Conservation (phyloP, 1,140 invertebrate species). For the Galendromus occidentalis region DNA sequence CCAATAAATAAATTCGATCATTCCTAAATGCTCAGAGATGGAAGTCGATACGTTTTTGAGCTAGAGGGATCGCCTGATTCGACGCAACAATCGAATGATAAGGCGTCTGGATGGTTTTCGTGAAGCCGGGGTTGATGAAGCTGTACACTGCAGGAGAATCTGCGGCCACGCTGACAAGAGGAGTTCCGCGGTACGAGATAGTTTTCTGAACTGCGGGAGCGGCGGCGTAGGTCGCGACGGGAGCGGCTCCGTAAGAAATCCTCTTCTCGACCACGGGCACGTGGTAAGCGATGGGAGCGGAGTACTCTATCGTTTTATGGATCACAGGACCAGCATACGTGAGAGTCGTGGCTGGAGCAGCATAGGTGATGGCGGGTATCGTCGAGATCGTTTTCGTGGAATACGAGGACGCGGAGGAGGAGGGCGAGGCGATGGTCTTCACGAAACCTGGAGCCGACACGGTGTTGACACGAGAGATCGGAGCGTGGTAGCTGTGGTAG, state of each 20-base stretch:
- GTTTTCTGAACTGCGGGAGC: neutral
- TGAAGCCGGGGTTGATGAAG: conserved; percentile 1
- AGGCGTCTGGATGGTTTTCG: conserved; percentile 4
- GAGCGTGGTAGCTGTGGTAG: neutral
- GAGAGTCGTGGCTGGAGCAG: neutral
- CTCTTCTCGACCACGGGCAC: neutral
- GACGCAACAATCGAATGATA: neutral
- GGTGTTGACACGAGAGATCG: neutral
- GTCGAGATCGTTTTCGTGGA: neutral
- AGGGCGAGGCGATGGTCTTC: neutral
- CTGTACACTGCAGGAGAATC: neutral
- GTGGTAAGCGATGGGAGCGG: neutral
- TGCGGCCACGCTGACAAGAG: no score
- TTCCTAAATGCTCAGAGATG: no score
- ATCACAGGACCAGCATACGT: neutral
- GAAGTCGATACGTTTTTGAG: neutral
- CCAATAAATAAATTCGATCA: no score
- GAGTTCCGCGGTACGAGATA: neutral
- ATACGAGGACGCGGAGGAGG: neutral
- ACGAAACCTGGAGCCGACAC: conserved; percentile 1
- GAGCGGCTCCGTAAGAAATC: neutral
- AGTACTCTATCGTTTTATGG: neutral
- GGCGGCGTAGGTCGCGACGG: neutral
- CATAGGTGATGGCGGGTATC: neutral
- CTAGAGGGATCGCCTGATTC: neutral